Evolutionary conservation across 2,113 vertebrate species (phyloP), one percentile per base, ranked within the genome.

Genomic region (Anguilla japonica): DNA sequence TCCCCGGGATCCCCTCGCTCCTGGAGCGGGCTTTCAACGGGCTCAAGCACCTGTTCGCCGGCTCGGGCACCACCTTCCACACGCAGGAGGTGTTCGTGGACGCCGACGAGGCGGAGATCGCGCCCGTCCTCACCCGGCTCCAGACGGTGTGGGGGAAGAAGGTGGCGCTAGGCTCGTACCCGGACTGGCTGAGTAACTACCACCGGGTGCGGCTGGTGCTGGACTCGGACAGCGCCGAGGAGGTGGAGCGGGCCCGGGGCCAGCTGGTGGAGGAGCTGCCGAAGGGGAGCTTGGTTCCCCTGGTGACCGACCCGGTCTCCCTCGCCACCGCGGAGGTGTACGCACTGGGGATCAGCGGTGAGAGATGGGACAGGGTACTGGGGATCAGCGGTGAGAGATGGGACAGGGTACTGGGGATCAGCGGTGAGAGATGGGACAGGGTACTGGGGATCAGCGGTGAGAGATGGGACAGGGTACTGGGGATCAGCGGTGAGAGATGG

Each of bases 131-230:
- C 79, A 93, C 95, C 0, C 83, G 90, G 83, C 93, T 96, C 29
- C 90, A 97, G 41, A 87, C 92, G 0, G 1, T 80, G 26, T 98
- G 97, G 94, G 94, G 94, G 0, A 93, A 84, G 1, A 93, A 86
- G 0, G 95, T 98, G 34, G 91, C 94, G 57, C 85, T 99, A 2
- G 98, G 98, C 0, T 99, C 98, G 26, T 99, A 99, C 91, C 98
- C 98, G 0, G 97, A 99, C 91, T 99, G 98, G 98, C 86, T 94
- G 84, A 98, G 94, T 87, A 99, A 99, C 91, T 99, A 99, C 87
- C 96, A 98, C 88, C 94, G 95, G 0, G 98, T 99, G 86, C 95
- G 96, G 90, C 94, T 99, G 91, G 96, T 96, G 0, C 91, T 99
- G 93, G 98, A 99, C 89, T 96, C 97, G 0, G 92, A 98, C 79